Conservation (phyloP, 2,797 vertebrate genomes). For the Artibeus jamaicensis region DNA sequence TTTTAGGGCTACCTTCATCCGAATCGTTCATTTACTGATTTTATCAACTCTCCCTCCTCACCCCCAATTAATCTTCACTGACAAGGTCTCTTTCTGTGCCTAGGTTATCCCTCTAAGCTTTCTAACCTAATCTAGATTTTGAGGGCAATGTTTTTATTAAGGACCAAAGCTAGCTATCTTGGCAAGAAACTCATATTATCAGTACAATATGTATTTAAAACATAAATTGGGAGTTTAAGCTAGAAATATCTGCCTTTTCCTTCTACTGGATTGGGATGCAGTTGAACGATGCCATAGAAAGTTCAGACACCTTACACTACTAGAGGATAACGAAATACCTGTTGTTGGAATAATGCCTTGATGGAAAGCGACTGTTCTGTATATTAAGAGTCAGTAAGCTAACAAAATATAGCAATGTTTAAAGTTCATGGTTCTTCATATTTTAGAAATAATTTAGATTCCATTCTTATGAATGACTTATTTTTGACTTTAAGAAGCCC, state of each 20-base stretch:
- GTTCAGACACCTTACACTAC: background rate
- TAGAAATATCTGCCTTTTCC: conserved; percentile 25
- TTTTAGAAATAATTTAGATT: conserved; percentile 44
- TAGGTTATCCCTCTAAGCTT: background rate
- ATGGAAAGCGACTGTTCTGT: background rate
- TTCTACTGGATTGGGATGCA: background rate
- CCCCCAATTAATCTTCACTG: background rate
- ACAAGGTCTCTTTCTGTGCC: background rate
- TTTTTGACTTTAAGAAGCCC: conserved; percentile 20
- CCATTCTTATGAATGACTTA: background rate
- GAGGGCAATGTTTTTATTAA: conserved; percentile 1
- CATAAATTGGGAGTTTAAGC: conserved; percentile 9
- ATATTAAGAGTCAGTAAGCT: background rate
- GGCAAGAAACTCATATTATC: background rate
- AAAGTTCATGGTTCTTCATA: background rate
- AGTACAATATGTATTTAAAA: conserved; percentile 41
- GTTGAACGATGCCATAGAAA: conserved; percentile 5
- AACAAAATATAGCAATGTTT: conserved; percentile 32
- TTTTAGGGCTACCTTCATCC: background rate
- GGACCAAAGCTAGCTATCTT: conserved; percentile 12
- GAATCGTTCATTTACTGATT: conserved; percentile 12
- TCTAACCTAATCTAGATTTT: conserved; percentile 26
- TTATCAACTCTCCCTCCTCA: background rate
- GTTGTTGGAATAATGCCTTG: background rate
- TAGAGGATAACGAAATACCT: conserved; percentile 4